phyloP scores from a whole-genome alignment of 1,140 invertebrate species.

The Zophobas morio region DNA sequence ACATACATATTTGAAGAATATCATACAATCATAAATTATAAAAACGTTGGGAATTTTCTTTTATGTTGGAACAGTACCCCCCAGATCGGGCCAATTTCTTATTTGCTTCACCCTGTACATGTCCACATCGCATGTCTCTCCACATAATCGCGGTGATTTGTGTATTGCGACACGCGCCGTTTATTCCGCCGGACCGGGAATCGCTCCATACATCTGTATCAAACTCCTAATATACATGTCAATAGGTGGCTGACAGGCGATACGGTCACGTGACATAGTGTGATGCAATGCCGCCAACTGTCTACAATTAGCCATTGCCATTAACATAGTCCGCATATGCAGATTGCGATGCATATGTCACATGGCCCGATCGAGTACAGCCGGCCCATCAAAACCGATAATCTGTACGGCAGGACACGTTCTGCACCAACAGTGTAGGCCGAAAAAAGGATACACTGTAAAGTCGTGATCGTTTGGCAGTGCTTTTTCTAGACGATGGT shows the following conservation, averaged over 20 bases:
- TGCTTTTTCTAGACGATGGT: background rate
- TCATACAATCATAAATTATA: no score
- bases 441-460: no score
- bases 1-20: no score
- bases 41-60: no score
- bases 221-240: conserved; percentile 63
- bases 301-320: conserved; percentile 62
- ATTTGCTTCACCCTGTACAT: no score
- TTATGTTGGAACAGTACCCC: no score
- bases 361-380: conserved; percentile 48
- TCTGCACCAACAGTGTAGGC: no score
- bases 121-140: background rate
- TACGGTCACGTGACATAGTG: conserved; percentile 57
- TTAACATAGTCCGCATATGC: conserved; percentile 63
- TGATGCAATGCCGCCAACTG: conserved; percentile 61
- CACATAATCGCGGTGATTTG: conserved; percentile 44
- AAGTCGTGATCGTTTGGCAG: no score
- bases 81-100: no score
- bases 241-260: conserved; percentile 60
- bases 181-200: conserved; percentile 40
- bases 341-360: conserved; percentile 60
- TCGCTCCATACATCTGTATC: conserved; percentile 55
- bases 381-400: conserved; percentile 1
- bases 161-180: conserved; percentile 43
- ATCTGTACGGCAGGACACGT: background rate